Evolutionary conservation across 2,888 invertebrate species (phyloP).

Genomic region (Lithophane leautieri): DNA sequence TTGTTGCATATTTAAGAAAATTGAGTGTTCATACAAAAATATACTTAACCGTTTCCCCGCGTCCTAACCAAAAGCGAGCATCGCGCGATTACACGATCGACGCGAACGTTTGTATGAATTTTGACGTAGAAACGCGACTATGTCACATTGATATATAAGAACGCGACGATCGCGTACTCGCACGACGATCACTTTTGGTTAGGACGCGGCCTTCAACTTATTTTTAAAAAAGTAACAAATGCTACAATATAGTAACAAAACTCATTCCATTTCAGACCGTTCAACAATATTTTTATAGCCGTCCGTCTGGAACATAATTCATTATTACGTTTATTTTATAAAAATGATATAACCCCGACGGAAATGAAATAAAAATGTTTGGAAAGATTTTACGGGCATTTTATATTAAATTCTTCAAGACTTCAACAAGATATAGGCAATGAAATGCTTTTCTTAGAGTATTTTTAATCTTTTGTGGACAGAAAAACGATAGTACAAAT

Average conservation of each 20-base stretch:
- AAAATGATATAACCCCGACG: constrained; percentile 25
- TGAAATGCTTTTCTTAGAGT: not conserved
- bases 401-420: constrained; percentile 53
- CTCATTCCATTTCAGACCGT: constrained; percentile 4
- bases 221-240: not conserved
- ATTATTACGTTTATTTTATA: constrained; percentile 46
- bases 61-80: too few species aligned
- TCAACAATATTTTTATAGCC: constrained; percentile 14
- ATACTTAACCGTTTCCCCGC: too few species aligned
- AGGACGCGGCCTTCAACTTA: too few species aligned
- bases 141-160: too few species aligned
- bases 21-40: too few species aligned
- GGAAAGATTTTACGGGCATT: constrained; percentile 42
- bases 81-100: too few species aligned
- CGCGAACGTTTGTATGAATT: too few species aligned
- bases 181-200: too few species aligned
- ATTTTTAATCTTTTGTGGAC: not conserved
- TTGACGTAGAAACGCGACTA: too few species aligned
- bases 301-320: constrained; percentile 18
- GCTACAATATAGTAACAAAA: not conserved
- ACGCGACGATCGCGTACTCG: too few species aligned
- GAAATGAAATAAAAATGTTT: constrained; percentile 38
- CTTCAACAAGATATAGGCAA: constrained; percentile 6
- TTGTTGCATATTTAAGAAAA: not conserved
- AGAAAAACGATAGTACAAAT: not conserved